A percentile compares a stretch with the other conserved stretches of the same genome.
Conservation (phyloP, 1,140 invertebrate genomes). For the Oscheius sp. region DNA sequence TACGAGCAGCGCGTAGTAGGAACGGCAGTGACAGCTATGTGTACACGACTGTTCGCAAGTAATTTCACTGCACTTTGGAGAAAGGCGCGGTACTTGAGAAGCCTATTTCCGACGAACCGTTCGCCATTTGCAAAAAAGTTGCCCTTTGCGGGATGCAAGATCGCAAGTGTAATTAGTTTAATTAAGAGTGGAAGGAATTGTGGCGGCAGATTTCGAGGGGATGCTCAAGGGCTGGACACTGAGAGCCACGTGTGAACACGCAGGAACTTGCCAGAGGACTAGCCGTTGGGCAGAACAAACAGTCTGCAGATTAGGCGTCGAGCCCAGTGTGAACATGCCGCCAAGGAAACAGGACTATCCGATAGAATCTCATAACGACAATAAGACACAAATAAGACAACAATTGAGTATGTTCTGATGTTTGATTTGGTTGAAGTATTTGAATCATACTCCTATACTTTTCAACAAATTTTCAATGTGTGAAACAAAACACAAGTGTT, state of each 20-base stretch:
- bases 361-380: too few relatives aligned
- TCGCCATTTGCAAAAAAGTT: too few relatives aligned
- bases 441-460: too few relatives aligned
- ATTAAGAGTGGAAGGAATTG: too few relatives aligned
- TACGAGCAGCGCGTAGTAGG: background rate
- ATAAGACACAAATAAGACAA: too few relatives aligned
- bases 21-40: background rate
- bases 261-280: background rate
- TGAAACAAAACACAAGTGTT: too few relatives aligned
- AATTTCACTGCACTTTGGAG: slow-evolving; percentile 2
- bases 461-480: too few relatives aligned
- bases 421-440: too few relatives aligned
- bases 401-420: too few relatives aligned
- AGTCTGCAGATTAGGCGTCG: background rate
- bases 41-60: background rate
- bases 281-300: background rate
- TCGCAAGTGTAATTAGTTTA: too few relatives aligned
- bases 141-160: too few relatives aligned
- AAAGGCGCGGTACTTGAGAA: background rate
- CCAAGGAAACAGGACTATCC: background rate
- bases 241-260: slow-evolving; percentile 10
- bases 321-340: background rate
- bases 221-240: slow-evolving; percentile 1
- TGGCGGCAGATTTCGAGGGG: background rate
- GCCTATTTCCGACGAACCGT: too few relatives aligned